Evolutionary conservation across 2,797 vertebrate species (phyloP), one percentile per base, ranked within the genome.

Genomic region (Phrynocephalus guinanensis): DNA sequence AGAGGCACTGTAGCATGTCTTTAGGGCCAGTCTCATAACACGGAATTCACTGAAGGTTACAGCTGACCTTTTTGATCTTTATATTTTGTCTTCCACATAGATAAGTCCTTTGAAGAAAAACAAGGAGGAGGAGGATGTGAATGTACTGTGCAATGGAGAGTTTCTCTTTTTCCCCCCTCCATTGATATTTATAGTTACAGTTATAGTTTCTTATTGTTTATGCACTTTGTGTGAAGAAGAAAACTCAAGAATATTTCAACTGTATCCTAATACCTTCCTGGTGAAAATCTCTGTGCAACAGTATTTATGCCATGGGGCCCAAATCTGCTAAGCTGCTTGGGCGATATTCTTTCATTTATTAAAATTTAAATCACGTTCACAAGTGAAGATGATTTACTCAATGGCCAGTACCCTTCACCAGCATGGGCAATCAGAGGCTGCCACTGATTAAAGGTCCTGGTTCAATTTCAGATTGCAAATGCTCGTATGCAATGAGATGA

Each of bases 71-170:
- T 38, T 82, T 67, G 80, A 81, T 88, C 88, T 89, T 86, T 67
- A 9, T 28, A 13, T 44, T 82, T 71, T 60, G 83, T 28, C 76
- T 78, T 93, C 33, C 18, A 60, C 82, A 86, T 83, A 86, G 85
- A 71, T n/a, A 71, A 93, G 90, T 77, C 83, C 70, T 75, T 91
- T 3, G 88, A 88, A 90, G 0, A 6, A 88, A 91, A 93, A 70
- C 83, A 83, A 87, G 60, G 38, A 82, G 79, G 86, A 79, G 79
- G 33, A 33, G n/a, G 33, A 89, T 26, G 30, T 4, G 1, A 84
- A 86, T 26, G 44, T 15, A 22, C 5, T 70, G 5, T 82, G 48
- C 6, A 0, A 30, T 67, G 89, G 48, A 75, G 88, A 68, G 8
- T 66, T 60, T 56, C 6, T 16, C 3, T 79, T 68, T 67, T 63